Conservation (phyloP, 2,797 vertebrate genomes). For the Cercopithecus hamlyni region DNA sequence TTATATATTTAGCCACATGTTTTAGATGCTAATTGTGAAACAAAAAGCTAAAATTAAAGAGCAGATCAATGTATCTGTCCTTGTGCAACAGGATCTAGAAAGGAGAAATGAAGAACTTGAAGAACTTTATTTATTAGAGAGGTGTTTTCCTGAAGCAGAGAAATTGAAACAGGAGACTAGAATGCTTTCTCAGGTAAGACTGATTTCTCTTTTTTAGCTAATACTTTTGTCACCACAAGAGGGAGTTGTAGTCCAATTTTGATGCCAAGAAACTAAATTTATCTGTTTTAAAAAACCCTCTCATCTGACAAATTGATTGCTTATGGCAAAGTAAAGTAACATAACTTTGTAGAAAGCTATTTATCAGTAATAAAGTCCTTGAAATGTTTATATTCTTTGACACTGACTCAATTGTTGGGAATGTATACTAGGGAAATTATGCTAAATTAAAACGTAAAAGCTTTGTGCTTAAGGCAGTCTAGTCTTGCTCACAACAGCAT, state of each 20-base stretch:
- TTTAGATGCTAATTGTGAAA: background rate
- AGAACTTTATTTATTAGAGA: slow-evolving; percentile 87
- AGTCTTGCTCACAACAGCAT: background rate
- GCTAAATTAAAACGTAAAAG: background rate
- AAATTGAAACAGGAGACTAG: slow-evolving; percentile 83
- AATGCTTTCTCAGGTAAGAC: slow-evolving; percentile 85
- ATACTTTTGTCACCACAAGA: background rate
- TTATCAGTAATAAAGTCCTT: background rate
- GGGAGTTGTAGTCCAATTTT: background rate
- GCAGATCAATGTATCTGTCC: background rate
- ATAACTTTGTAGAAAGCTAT: background rate
- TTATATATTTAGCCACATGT: background rate
- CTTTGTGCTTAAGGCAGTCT: background rate
- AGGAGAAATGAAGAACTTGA: slow-evolving; percentile 88
- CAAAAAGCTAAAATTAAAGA: slow-evolving; percentile 1
- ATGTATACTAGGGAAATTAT: background rate
- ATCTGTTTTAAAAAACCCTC: background rate
- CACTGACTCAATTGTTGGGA: background rate
- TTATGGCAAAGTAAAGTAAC: background rate
- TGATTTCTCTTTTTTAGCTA: background rate
- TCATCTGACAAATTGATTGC: background rate
- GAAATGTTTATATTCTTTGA: background rate
- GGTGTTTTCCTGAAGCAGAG: slow-evolving; percentile 86
- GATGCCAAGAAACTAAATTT: background rate
- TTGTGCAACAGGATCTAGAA: slow-evolving; percentile 84